phyloP scores from a whole-genome alignment of 2,797 vertebrate species.

The Phrynocephalus vlangalii region DNA sequence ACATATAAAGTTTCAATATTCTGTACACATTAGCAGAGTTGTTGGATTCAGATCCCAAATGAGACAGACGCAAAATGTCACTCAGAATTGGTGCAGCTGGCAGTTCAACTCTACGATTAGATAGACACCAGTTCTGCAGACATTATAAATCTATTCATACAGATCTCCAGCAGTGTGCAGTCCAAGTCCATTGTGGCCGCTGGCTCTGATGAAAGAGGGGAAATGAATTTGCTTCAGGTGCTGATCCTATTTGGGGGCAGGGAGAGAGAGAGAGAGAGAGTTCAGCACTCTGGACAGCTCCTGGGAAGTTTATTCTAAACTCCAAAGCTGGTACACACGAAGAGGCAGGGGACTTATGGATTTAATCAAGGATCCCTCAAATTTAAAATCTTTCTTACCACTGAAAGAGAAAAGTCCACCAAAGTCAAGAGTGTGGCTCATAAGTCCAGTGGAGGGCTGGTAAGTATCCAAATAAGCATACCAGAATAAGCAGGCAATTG shows the following conservation, averaged over 20 bases:
- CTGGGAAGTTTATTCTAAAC: no score
- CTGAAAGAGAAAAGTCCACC: not conserved
- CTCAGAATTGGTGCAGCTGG: not conserved
- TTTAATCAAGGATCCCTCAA: not conserved
- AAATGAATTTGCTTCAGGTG: no score
- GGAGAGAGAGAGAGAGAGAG: no score
- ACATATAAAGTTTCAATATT: conserved; percentile 7
- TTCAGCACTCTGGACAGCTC: no score
- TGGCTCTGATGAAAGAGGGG: no score
- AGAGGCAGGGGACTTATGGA: not conserved
- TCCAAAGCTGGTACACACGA: no score
- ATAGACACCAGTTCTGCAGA: not conserved
- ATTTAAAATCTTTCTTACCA: not conserved
- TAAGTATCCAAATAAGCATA: not conserved
- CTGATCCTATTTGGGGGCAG: no score
- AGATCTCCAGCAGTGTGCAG: not conserved
- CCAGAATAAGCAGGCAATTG: not conserved
- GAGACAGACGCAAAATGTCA: not conserved
- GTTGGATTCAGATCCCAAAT: not conserved
- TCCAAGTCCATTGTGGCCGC: no score
- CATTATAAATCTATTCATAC: not conserved
- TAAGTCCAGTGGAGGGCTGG: not conserved
- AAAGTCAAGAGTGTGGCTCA: not conserved
- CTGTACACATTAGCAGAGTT: not conserved
- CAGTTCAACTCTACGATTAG: not conserved